A percentile compares a stretch with the other conserved stretches of the same genome.
These are phyloP conservation scores for Ifrita kowaldi DNA, from an alignment of 2,113 vertebrate species.

Conservation along the genomic window DNA sequence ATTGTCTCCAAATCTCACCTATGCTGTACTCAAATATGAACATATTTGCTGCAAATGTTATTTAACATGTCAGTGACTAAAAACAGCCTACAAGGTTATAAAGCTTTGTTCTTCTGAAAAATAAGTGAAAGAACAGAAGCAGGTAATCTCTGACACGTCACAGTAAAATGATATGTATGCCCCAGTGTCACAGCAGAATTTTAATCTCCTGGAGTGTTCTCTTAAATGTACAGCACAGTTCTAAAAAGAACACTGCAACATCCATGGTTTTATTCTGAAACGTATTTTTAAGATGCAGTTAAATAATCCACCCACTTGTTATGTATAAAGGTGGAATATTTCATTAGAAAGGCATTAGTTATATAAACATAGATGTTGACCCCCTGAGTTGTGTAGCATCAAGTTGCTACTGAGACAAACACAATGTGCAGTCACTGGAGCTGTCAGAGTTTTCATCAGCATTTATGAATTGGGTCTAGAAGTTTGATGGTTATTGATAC, in stretches of 20 bases:
- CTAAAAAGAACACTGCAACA: background rate
- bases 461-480: background rate
- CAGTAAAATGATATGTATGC: background rate
- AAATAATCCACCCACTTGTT: background rate
- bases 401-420: background rate
- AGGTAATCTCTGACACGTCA: constrained; percentile 28
- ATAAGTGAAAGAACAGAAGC: constrained; percentile 7
- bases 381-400: background rate
- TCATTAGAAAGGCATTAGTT: background rate
- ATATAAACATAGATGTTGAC: background rate
- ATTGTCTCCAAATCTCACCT: background rate
- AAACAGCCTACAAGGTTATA: constrained; percentile 9
- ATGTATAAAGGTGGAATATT: background rate
- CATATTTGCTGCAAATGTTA: background rate
- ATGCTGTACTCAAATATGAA: background rate
- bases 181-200: constrained; percentile 15
- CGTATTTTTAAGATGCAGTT: background rate
- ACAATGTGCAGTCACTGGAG: background rate
- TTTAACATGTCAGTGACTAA: background rate
- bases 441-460: background rate
- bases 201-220: background rate
- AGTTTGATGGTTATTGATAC: background rate
- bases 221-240: background rate
- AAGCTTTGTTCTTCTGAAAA: constrained; percentile 10
- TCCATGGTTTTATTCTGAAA: background rate